Conservation (phyloP, 2,113 vertebrate species). For the Channa argus region DNA sequence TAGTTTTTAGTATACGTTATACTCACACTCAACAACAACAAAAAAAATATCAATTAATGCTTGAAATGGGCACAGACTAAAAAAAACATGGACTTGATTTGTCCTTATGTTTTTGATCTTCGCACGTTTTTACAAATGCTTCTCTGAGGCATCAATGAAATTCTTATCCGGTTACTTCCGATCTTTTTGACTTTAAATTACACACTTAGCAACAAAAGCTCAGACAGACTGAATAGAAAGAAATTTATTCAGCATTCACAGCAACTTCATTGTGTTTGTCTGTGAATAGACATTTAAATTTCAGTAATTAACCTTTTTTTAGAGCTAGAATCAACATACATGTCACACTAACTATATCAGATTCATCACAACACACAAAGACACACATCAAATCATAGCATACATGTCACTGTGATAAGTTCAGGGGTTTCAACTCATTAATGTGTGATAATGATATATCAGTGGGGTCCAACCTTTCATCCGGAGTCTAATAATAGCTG, state of each 20-base stretch:
- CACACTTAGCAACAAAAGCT: background rate
- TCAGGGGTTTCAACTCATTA: conserved; percentile 57
- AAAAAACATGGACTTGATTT: background rate
- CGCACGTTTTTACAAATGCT: background rate
- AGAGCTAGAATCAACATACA: background rate
- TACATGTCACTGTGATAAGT: conserved; percentile 45
- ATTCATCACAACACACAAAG: background rate
- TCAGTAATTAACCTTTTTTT: background rate
- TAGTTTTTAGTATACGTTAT: no score
- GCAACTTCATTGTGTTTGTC: background rate
- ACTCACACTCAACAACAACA: no score
- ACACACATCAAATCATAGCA: conserved; percentile 4
- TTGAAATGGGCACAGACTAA: no score
- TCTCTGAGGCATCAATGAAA: background rate
- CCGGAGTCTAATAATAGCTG: conserved; percentile 48
- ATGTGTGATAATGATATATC: conserved; percentile 45
- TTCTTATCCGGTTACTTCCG: background rate
- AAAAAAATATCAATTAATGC: no score
- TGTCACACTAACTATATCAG: background rate
- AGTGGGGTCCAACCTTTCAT: conserved; percentile 59
- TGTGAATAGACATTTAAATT: background rate
- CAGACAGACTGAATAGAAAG: background rate
- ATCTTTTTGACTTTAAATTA: background rate
- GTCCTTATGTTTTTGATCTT: background rate
- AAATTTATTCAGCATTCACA: background rate